Conservation (phyloP, 2,113 vertebrate species). For the Camelus dromedarius region DNA sequence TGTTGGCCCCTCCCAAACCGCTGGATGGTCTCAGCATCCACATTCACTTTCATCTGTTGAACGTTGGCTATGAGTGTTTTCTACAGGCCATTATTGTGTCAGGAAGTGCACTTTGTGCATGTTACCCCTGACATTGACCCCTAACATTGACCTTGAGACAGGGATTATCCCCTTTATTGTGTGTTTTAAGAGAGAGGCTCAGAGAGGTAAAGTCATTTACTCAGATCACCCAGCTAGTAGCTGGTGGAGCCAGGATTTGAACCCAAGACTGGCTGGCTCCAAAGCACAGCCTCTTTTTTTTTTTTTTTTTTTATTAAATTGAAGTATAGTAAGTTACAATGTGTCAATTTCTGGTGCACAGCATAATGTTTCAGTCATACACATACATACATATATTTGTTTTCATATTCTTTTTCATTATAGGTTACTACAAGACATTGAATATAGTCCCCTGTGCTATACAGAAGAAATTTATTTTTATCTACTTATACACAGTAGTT, state of each 20-base stretch:
- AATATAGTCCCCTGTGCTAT: too few species aligned
- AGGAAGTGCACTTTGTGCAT: neutral
- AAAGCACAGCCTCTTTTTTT: neutral
- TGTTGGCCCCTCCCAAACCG: neutral
- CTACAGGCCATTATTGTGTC: neutral
- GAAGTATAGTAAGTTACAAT: too few species aligned
- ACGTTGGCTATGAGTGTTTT: neutral
- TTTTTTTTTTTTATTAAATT: too few species aligned
- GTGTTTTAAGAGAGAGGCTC: slow-evolving; percentile 12
- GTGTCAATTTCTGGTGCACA: too few species aligned
- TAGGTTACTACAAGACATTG: too few species aligned
- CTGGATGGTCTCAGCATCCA: neutral
- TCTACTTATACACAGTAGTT: too few species aligned
- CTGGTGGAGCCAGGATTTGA: neutral
- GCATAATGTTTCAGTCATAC: too few species aligned
- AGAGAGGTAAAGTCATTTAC: neutral
- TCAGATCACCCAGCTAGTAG: neutral
- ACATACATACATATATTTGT: too few species aligned
- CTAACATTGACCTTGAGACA: neutral
- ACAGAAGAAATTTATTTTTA: too few species aligned
- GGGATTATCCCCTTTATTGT: neutral
- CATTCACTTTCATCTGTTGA: neutral
- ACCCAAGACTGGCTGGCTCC: neutral
- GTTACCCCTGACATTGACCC: neutral
- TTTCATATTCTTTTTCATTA: too few species aligned